A percentile compares a stretch with the other conserved stretches of the same genome.
Conservation (phyloP, 1,140 invertebrate genomes). For the Drosophila bipectinata region DNA sequence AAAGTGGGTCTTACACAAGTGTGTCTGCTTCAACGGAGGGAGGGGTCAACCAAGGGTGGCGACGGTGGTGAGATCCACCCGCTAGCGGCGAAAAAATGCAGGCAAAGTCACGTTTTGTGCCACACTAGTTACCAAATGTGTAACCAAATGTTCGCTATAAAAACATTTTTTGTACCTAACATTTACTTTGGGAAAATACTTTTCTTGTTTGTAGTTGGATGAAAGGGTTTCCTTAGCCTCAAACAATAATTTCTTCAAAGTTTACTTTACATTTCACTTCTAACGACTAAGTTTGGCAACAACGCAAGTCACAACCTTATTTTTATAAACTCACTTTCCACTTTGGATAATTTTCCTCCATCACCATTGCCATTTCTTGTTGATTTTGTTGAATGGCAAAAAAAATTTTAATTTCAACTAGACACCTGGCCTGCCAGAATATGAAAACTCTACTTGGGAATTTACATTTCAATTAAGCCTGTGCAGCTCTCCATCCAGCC, state of each 20-base stretch:
- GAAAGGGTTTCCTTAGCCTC: not conserved
- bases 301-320: not conserved
- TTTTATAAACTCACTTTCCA: conserved; percentile 1
- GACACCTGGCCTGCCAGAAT: conserved; percentile 26
- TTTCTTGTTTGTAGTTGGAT: not conserved
- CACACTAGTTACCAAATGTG: conserved; percentile 51
- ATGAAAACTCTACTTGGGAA: conserved; percentile 44
- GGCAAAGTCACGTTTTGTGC: conserved; percentile 71
- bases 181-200: conserved; percentile 32
- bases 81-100: conserved; percentile 66
- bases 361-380: conserved; percentile 12
- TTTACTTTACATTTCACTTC: not conserved
- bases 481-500: not conserved
- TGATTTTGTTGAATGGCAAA: conserved; percentile 34
- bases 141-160: conserved; percentile 70
- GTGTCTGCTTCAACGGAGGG: conserved; percentile 19
- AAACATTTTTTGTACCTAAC: conserved; percentile 50
- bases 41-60: not conserved
- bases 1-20: conserved; percentile 67
- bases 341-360: not conserved
- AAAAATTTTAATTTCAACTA: conserved; percentile 61
- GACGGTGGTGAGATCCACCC: conserved; percentile 16
- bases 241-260: no score
- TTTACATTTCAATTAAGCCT: conserved; percentile 78
- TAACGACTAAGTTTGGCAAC: not conserved